These are phyloP conservation scores for Chrysomela aeneicollis DNA, from an alignment of 2,888 invertebrate species.

Conservation along the genomic window DNA sequence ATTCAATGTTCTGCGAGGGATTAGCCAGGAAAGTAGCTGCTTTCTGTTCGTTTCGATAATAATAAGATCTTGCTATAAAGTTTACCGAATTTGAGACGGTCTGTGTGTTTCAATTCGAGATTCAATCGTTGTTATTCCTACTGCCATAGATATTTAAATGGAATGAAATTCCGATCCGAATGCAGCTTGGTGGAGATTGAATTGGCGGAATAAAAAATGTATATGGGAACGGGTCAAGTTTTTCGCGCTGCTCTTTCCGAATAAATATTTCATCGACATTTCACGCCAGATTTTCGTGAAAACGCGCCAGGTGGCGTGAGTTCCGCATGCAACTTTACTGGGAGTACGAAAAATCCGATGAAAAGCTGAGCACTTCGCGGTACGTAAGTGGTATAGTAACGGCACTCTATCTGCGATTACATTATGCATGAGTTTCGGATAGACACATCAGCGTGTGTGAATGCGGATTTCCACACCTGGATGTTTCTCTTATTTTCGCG, in stretches of 20 bases:
- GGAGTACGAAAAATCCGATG: conserved; percentile 3
- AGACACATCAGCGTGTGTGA: conserved; percentile 1
- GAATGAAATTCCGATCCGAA: too few relatives aligned
- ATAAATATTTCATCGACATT: background rate
- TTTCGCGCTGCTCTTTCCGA: background rate
- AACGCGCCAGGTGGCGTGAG: background rate
- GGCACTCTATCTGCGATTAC: conserved; percentile 2
- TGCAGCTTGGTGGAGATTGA: background rate
- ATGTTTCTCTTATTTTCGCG: background rate
- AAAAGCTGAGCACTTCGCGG: background rate
- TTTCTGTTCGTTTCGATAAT: too few relatives aligned
- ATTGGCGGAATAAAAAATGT: background rate
- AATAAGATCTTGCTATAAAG: too few relatives aligned
- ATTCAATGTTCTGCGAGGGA: too few relatives aligned
- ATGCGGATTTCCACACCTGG: conserved; percentile 3
- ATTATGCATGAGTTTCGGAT: conserved; percentile 4
- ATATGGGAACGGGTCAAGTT: background rate
- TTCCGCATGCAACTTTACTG: background rate
- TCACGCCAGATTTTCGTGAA: background rate
- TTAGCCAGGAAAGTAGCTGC: too few relatives aligned
- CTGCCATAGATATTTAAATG: too few relatives aligned
- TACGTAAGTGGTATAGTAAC: conserved; percentile 3
- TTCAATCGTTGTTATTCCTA: too few relatives aligned
- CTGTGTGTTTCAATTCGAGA: too few relatives aligned
- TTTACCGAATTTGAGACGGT: too few relatives aligned